phyloP scores from a whole-genome alignment of 1,140 invertebrate species.

The Drosophila bocki region DNA sequence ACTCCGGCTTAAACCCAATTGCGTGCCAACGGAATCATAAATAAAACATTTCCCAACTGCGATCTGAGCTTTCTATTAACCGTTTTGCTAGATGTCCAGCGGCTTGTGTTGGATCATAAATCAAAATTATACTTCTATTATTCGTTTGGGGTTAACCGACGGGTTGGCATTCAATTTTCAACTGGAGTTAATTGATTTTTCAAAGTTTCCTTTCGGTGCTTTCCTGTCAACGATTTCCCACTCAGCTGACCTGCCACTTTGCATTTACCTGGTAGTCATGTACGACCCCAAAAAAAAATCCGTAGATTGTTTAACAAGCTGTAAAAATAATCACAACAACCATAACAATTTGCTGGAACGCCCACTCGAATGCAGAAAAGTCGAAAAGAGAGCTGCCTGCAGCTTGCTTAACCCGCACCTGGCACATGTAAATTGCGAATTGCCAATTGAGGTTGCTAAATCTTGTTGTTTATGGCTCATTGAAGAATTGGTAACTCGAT shows the following conservation, averaged over 20 bases:
- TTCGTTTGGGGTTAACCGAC: conserved; percentile 6
- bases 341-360: conserved; percentile 65
- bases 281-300: conserved; percentile 15
- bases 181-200: conserved; percentile 22
- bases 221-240: conserved; percentile 23
- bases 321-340: conserved; percentile 54
- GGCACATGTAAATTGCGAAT: conserved; percentile 33
- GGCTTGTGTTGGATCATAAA: conserved; percentile 32
- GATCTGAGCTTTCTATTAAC: conserved; percentile 34
- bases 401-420: conserved; percentile 17
- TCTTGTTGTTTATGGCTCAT: conserved; percentile 53
- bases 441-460: conserved; percentile 41
- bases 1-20: conserved; percentile 30
- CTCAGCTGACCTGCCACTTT: conserved; percentile 13
- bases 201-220: conserved; percentile 1
- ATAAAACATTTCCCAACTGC: conserved; percentile 45
- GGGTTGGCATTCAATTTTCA: conserved; percentile 6
- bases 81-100: conserved; percentile 42
- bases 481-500: conserved; percentile 55
- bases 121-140: conserved; percentile 37
- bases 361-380: conserved; percentile 40
- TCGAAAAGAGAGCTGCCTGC: conserved; percentile 23
- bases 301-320: conserved; percentile 59
- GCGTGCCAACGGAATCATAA: conserved; percentile 50
- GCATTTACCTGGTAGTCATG: conserved; percentile 26